These are phyloP conservation scores for Ovis canadensis DNA, from an alignment of 2,113 vertebrate species.

Conservation along the genomic window DNA sequence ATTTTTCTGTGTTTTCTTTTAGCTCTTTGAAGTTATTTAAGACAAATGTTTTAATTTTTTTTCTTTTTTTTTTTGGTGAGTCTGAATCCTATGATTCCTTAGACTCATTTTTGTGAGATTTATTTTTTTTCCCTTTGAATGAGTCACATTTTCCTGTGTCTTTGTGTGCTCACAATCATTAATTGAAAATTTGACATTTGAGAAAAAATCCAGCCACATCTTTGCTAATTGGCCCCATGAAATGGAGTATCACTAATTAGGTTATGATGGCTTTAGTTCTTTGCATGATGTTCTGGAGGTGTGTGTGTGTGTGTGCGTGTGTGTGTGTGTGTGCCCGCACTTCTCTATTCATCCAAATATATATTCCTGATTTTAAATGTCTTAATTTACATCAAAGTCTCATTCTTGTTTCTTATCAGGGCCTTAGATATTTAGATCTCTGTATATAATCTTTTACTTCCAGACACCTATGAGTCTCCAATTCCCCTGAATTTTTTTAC, in stretches of 20 bases:
- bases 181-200: not conserved
- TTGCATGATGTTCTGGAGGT: not conserved
- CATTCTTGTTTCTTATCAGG: not conserved
- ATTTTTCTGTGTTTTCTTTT: not conserved
- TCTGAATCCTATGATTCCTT: not conserved
- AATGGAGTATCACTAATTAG: not conserved
- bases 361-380: not conserved
- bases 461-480: not conserved
- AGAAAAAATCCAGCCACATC: not conserved
- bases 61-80: not conserved
- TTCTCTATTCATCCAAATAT: not conserved
- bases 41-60: not conserved
- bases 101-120: not conserved
- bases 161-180: not conserved
- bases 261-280: not conserved
- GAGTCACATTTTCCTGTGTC: not conserved
- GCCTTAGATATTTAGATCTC: not conserved
- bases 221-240: not conserved
- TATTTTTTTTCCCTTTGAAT: not conserved
- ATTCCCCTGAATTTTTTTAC: not conserved
- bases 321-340: fast-evolving
- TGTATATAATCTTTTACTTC: not conserved
- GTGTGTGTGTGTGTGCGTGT: fast-evolving
- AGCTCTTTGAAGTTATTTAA: not conserved
- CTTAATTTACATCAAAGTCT: not conserved